phyloP scores from a whole-genome alignment of 2,113 vertebrate species.

The Mionectes macconnelli region DNA sequence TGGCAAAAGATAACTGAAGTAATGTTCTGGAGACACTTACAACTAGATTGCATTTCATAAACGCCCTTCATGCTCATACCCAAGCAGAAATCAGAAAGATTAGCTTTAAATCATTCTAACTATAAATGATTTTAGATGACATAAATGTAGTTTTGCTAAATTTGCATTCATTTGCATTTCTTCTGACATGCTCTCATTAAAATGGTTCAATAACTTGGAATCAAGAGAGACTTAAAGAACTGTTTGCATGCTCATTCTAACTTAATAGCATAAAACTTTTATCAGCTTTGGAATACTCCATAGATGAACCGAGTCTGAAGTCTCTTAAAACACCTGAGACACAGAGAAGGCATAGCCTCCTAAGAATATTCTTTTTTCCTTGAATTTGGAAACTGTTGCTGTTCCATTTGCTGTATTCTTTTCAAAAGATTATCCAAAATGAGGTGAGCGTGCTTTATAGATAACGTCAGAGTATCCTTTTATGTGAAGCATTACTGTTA shows the following conservation, averaged over 20 bases:
- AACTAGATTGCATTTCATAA: slow-evolving; percentile 67
- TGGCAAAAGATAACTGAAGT: slow-evolving; percentile 58
- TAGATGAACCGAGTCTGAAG: slow-evolving; percentile 42
- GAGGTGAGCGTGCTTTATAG: not conserved
- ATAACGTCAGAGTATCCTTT: not conserved
- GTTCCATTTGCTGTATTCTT: not conserved
- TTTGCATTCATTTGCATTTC: slow-evolving; percentile 80
- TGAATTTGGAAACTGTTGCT: not conserved
- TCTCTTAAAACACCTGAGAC: slow-evolving; percentile 42
- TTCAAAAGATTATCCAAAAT: not conserved
- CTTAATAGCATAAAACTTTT: slow-evolving; percentile 59
- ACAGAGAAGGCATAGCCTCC: not conserved
- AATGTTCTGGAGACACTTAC: slow-evolving; percentile 67
- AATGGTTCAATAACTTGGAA: slow-evolving; percentile 79
- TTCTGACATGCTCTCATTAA: slow-evolving; percentile 78
- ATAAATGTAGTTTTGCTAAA: slow-evolving; percentile 75
- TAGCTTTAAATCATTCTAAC: slow-evolving; percentile 75
- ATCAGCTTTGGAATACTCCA: slow-evolving; percentile 31
- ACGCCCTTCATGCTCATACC: slow-evolving; percentile 71
- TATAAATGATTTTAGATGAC: slow-evolving; percentile 75
- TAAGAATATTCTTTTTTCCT: not conserved
- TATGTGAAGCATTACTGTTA: not conserved
- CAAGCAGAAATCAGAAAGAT: slow-evolving; percentile 74
- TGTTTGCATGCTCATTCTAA: slow-evolving; percentile 54
- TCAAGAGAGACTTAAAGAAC: slow-evolving; percentile 61